phyloP scores from a whole-genome alignment of 2,113 vertebrate species.

The Leiothrix lutea region DNA sequence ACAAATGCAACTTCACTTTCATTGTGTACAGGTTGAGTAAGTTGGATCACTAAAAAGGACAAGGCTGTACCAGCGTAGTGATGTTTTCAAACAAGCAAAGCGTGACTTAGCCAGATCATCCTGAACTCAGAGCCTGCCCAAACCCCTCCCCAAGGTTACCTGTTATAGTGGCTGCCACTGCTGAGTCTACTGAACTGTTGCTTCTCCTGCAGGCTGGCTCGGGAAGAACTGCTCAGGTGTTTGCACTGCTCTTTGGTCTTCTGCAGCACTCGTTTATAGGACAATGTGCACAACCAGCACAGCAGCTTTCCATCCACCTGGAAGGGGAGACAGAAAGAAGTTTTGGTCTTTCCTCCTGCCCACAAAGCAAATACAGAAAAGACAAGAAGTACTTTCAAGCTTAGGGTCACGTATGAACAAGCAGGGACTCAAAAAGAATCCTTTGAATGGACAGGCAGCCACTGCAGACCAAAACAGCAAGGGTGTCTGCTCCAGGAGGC shows the following conservation, averaged over 20 bases:
- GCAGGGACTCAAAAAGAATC: background rate
- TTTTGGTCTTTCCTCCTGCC: background rate
- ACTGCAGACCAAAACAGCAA: background rate
- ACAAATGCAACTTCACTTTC: background rate
- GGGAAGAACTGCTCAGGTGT: conserved; percentile 75
- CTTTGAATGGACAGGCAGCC: background rate
- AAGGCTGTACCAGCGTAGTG: background rate
- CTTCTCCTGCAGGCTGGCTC: conserved; percentile 73
- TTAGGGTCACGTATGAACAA: background rate
- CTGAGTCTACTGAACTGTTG: conserved; percentile 74
- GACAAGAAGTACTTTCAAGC: background rate
- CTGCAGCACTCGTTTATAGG: conserved; percentile 79
- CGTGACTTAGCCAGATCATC: background rate
- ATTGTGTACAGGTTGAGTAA: background rate
- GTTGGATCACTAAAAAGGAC: background rate
- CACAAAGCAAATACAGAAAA: background rate
- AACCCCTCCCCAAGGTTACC: conserved; percentile 6
- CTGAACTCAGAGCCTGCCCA: background rate
- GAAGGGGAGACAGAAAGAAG: background rate
- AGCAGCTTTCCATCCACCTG: conserved; percentile 81
- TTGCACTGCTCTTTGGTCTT: conserved; percentile 82
- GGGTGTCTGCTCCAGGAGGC: background rate
- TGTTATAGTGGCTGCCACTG: conserved; percentile 74
- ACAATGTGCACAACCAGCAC: conserved; percentile 79
- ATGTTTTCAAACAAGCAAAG: background rate